Base-by-base conservation (phyloP, 2,113 vertebrate species). In the Castor canadensis region DNA sequence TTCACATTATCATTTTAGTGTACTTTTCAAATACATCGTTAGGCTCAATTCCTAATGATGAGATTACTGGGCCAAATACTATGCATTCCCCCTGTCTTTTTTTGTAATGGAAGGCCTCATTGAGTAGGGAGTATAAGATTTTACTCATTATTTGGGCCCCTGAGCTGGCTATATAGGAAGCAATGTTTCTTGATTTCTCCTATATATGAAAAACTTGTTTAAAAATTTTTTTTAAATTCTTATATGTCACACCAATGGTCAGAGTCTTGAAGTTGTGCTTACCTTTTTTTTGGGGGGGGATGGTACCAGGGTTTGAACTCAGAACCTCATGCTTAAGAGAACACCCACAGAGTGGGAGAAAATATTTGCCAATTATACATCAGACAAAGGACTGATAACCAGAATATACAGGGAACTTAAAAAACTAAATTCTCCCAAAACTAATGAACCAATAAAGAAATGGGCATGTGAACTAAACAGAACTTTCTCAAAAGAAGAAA, bases 21-120 rank as follows among this genome's bases (percentile, higher is more conserved):
- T 87, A 43, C n/a, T 72, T 91, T 88, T 88, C 71, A 67, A 67
- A 73, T 83, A 73, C 28, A 88, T 58, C 47, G 28, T 87, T 93
- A 73, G 43, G 38, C 71, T 66, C n/a, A 66, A 56, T 87, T 72
- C 56, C 52, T 76, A 82, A 83, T 10, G 40, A 32, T 76, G 30
- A 82, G 87, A 91, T 73, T 84, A 28, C 71, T 84, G 30, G 32
- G 60, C 28, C 82, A 88, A 58, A 87, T 28, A 93, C 54, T 67
- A 32, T 72, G 47, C 7, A 77, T 43, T 28, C 54, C 67, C 19
- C 24, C 19, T 5, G 10, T 10, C 60, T 83, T 56, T 62, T 77
- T n/a, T 79, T 71, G n/a, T 20, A 83, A 38, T 84, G 4, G 45
- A 77, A 83, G 52, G 1, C 45, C 52, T 83, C 35, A 69, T 0